A percentile compares a stretch with the other conserved stretches of the same genome.
Evolutionary conservation across 2,888 invertebrate genomes (phyloP).

Genomic region (Nephrocerus scutellatus): DNA sequence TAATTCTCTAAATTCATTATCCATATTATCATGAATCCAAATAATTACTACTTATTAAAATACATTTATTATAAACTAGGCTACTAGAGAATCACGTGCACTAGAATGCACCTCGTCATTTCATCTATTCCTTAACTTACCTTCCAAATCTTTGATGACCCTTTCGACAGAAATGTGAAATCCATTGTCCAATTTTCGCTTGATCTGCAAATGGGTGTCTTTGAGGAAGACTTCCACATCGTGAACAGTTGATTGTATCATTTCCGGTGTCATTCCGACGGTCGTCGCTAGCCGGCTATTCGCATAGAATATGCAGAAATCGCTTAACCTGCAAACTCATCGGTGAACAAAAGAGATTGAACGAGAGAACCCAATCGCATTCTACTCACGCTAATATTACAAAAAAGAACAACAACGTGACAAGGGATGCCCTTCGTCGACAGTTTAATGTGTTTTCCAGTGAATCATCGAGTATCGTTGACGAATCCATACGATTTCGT

Average conservation of each 20-base stretch:
- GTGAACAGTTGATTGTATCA: conserved; percentile 53
- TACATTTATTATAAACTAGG: too few species aligned
- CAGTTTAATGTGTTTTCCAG: conserved; percentile 39
- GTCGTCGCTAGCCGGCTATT: conserved; percentile 57
- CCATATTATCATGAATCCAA: too few species aligned
- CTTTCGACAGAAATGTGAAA: conserved; percentile 58
- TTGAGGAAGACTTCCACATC: conserved; percentile 57
- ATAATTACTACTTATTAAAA: too few species aligned
- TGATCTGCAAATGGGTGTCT: conserved; percentile 59
- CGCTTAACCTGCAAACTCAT: conserved; percentile 49
- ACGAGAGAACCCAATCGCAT: background rate
- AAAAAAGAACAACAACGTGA: conserved; percentile 42
- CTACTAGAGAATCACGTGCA: background rate
- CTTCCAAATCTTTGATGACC: conserved; percentile 57
- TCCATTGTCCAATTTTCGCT: conserved; percentile 52
- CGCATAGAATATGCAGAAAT: conserved; percentile 56
- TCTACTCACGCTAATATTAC: conserved; percentile 38
- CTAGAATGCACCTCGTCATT: too few species aligned
- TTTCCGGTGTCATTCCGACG: conserved; percentile 52
- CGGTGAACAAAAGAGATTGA: background rate
- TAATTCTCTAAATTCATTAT: too few species aligned
- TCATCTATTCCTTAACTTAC: too few species aligned
- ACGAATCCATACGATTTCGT: conserved; percentile 35
- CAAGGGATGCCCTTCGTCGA: conserved; percentile 38
- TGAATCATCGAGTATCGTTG: conserved; percentile 40